Conservation (phyloP, 1,140 invertebrate species). For the Octopus sinensis region DNA sequence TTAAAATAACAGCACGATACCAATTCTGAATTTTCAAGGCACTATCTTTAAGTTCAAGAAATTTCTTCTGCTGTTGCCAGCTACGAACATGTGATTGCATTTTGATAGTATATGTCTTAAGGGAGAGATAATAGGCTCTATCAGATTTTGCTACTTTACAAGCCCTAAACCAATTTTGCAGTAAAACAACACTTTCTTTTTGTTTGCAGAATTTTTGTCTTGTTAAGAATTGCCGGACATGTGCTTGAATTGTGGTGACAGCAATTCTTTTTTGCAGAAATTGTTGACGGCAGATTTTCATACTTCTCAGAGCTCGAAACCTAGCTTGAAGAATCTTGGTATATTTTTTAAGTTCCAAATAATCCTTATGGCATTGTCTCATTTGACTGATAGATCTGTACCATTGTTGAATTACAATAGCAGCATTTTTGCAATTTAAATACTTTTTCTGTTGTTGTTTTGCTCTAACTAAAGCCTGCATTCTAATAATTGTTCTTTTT, state of each 20-base stretch:
- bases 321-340: not conserved
- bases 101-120: not conserved
- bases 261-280: conserved; percentile 26
- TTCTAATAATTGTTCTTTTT: not conserved
- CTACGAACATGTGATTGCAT: not conserved
- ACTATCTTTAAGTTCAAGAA: conserved; percentile 12
- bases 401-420: conserved; percentile 23
- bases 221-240: conserved; percentile 25
- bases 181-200: conserved; percentile 32
- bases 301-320: conserved; percentile 18
- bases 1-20: not conserved
- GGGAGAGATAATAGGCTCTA: not conserved
- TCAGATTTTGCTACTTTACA: conserved; percentile 9
- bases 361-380: conserved; percentile 9
- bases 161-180: conserved; percentile 40
- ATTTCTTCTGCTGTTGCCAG: conserved; percentile 2
- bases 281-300: conserved; percentile 19
- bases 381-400: conserved; percentile 15
- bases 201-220: conserved; percentile 23
- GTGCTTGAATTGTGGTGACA: conserved; percentile 29
- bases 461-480: not conserved
- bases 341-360: conserved; percentile 7
- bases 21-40: conserved; percentile 14
- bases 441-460: not conserved
- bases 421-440: not conserved